Evolutionary conservation across 2,113 vertebrate genomes (phyloP).

Genomic region (Aramus guarauna): DNA sequence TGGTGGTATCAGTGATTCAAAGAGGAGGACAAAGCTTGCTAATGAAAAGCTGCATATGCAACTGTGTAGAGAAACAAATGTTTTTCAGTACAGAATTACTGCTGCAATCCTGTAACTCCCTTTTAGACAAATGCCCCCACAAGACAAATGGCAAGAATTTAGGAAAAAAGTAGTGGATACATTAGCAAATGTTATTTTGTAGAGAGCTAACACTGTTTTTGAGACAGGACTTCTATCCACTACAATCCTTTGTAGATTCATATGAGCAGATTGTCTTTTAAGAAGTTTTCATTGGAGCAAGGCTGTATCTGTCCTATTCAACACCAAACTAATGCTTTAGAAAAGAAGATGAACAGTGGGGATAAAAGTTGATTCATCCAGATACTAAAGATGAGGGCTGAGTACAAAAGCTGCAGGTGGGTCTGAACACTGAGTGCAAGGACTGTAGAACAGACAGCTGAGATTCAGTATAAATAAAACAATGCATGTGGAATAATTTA

Average conservation of each 20-base stretch:
- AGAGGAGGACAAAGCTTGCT: neutral
- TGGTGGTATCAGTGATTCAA: neutral
- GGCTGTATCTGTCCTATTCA: neutral
- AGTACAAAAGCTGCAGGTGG: neutral
- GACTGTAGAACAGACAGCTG: neutral
- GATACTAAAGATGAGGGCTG: neutral
- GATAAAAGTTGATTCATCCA: neutral
- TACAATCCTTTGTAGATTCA: neutral
- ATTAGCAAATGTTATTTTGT: neutral
- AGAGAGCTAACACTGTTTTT: neutral
- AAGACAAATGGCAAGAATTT: neutral
- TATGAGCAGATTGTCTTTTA: neutral
- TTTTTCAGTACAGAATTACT: neutral
- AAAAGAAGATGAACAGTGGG: neutral
- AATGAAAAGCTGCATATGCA: neutral
- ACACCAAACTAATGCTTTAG: neutral
- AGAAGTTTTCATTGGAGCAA: neutral
- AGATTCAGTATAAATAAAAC: neutral
- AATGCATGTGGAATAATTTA: neutral
- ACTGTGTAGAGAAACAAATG: neutral
- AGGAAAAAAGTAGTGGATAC: neutral
- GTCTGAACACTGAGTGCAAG: neutral
- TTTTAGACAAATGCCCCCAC: neutral
- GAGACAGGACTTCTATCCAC: neutral
- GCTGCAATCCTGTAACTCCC: neutral